Evolutionary conservation across 2,797 vertebrate genomes (phyloP), one percentile per base, ranked within the genome.

Genomic region (Siniperca undulata): DNA sequence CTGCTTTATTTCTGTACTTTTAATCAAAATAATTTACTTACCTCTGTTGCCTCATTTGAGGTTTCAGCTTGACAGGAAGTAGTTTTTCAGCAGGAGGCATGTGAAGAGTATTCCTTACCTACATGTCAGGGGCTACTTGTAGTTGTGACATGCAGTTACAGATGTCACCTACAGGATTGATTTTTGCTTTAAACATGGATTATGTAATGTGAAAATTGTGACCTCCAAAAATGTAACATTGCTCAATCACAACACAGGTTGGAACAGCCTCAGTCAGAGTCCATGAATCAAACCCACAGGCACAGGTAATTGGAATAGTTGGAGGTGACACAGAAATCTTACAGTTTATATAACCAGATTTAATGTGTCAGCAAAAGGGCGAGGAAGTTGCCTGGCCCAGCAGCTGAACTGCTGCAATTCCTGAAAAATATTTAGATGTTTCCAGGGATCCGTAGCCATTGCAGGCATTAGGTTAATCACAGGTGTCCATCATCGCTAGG

Each of bases 371-470:
- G 66, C 70, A 79, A 27, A 81, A 80, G 16, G 40, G 61, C 17
- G 24, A 86, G 50, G 60, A 78, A 52, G 73, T 61, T 58, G 27
- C 14, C 60, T 13, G 66, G 64, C 58, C 30, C 27, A 30, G 59
- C 78, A 34, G 38, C 55, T 66, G 38, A 82, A 50, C n/a, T 2
- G 1, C 70, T 65, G 81, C 74, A 42, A 83, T 71, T 79, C 80
- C 62, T 48, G 27, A 80, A 87, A 84, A 94, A 91, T 92, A 94
- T 91, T 90, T 90, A 83, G 79, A 58, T 89, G 89, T 95, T 91
- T 93, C 91, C 85, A 94, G 72, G 88, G 85, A 89, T 78, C 73
- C 30, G 20, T 40, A 79, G 71, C 72, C 46, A 24, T 42, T 61
- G 40, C 58, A 91, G 66, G 55, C 58, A 59, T 85, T 79, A 58